Percentiles rank a stretch among this genome's conserved stretches.
These are phyloP conservation scores for Lepidochitona cinerea DNA, from an alignment of 2,888 invertebrate species.

Conservation along the genomic window DNA sequence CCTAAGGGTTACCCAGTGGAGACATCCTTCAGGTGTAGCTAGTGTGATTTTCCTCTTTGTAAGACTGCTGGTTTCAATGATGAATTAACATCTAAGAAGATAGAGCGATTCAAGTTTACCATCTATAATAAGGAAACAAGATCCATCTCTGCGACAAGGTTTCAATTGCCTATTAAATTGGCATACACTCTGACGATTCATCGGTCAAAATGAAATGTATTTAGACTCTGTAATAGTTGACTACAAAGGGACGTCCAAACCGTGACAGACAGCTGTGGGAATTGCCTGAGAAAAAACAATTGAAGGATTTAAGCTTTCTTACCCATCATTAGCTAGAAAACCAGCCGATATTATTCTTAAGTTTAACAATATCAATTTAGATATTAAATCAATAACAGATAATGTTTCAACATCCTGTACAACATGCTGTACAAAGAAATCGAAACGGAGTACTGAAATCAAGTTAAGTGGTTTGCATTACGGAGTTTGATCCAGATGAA, in stretches of 20 bases:
- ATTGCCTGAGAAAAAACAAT: background rate
- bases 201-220: conserved; percentile 11
- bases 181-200: conserved; percentile 9
- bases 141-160: background rate
- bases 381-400: background rate
- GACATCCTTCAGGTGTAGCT: no score
- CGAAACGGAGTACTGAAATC: background rate
- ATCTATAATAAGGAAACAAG: background rate
- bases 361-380: background rate
- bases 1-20: no score
- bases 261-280: conserved; percentile 13
- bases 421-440: background rate
- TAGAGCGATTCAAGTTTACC: background rate
- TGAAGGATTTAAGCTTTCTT: background rate
- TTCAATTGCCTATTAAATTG: conserved; percentile 5
- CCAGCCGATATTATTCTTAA: background rate
- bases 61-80: no score
- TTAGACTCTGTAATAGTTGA: conserved; percentile 2
- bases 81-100: background rate
- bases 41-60: no score
- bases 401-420: background rate
- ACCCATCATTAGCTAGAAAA: background rate
- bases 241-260: background rate
- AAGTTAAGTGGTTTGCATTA: background rate
- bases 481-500: background rate